Base-by-base conservation (phyloP, 2,797 vertebrate genomes). In the Hippocampus kuda region DNA sequence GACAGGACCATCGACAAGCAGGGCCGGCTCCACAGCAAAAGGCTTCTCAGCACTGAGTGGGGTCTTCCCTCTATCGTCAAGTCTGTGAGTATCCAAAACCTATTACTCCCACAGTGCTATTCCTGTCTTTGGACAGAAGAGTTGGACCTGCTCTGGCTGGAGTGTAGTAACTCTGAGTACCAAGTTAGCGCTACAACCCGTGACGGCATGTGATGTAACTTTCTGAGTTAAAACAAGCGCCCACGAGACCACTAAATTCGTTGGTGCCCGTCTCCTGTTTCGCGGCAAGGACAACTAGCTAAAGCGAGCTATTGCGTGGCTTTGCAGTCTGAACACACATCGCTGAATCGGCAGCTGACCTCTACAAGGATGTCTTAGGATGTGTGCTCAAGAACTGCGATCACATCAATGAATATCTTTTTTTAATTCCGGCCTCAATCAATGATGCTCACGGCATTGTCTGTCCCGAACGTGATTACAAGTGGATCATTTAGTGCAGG, bases 41-140 rank as follows among this genome's bases (percentile, higher is more conserved):
- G 95, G 0, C 91, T 99, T 18, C 95, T 99, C 73, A 97, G 96
- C 83, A 97, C 97, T 0, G 96, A 99, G 70, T 99, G 97, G 97
- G 96, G 97, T 2, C 92, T 99, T 69, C 97, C 97, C 0, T 92
- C 94, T 53, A 91, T 99, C 46, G 97, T 98, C 48, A 97, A 94
- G 87, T 93, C 95, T 22, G 97, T 99, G 78, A 77, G 93, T 91
- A 0, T 75, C 5, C 13, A 26, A 49, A 48, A 16, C 12, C 24
- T 27, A 27, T 9, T n/a, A 12, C n/a, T 54, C 70, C 54, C 22
- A 1, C 1, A 5, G 27, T 74, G 72, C 79, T 89, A 84, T 89
- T 86, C 85, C 72, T 77, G 83, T 84, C 63, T 46, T 12, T 48
- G 24, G 54, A 64, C 30, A n/a, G 65, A 34, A 41, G 75, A 61